These are phyloP conservation scores for Acanthornis magna DNA, from an alignment of 2,797 vertebrate genomes.

Conservation along the genomic window DNA sequence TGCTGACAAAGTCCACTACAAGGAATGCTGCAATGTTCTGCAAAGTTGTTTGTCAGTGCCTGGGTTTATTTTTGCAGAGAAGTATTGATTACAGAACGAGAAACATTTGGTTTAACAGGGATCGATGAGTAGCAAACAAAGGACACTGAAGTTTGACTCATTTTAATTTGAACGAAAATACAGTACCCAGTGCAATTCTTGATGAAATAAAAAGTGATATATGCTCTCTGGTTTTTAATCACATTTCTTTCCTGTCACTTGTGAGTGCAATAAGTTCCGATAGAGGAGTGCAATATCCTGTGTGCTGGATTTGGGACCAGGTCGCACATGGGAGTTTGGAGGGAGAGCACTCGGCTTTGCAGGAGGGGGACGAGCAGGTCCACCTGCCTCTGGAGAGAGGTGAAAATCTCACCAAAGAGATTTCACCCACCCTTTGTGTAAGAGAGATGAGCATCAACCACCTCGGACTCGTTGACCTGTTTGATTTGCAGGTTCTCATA, in stretches of 20 bases:
- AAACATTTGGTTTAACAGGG: conserved; percentile 76
- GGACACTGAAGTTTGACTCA: conserved; percentile 63
- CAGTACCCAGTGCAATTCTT: conserved; percentile 1
- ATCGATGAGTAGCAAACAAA: conserved; percentile 73
- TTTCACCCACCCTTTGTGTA: background rate
- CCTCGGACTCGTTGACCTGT: background rate
- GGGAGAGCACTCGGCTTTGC: background rate
- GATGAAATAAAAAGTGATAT: background rate
- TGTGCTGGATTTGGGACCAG: background rate
- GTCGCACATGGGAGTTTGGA: background rate
- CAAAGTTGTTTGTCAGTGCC: conserved; percentile 72
- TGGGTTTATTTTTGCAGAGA: conserved; percentile 70
- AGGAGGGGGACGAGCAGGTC: background rate
- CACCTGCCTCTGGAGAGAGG: background rate
- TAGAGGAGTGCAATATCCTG: background rate
- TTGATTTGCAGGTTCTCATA: background rate
- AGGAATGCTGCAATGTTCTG: conserved; percentile 39
- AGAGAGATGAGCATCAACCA: background rate
- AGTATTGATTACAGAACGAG: conserved; percentile 75
- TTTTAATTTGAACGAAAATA: conserved; percentile 60
- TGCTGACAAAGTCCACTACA: conserved; percentile 44
- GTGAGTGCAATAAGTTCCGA: background rate
- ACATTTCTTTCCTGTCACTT: background rate
- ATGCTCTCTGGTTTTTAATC: background rate
- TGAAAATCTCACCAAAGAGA: background rate